These are phyloP conservation scores for Peucedramus taeniatus DNA, from an alignment of 2,113 vertebrate genomes.

Conservation along the genomic window DNA sequence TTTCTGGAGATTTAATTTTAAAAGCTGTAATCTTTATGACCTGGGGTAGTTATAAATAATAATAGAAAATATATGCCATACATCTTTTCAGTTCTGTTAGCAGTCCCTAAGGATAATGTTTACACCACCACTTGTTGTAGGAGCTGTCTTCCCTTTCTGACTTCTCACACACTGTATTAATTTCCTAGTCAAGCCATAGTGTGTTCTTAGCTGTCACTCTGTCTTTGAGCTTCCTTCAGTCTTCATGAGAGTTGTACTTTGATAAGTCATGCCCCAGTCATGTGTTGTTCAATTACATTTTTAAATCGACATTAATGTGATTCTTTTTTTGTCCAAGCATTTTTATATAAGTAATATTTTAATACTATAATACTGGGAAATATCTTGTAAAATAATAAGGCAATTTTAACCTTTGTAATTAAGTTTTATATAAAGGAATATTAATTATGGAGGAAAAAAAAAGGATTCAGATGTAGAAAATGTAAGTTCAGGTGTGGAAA, in stretches of 20 bases:
- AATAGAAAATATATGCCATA: neutral
- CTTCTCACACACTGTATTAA: neutral
- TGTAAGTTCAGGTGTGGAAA: neutral
- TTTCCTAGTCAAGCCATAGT: neutral
- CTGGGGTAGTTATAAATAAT: neutral
- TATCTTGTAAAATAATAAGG: neutral
- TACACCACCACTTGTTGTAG: accelerated
- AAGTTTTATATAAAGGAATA: neutral
- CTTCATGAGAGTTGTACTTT: neutral
- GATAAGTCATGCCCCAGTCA: neutral
- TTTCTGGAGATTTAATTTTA: neutral
- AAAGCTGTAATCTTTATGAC: neutral
- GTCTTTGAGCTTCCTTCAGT: neutral
- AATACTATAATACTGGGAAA: neutral
- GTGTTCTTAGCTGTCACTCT: neutral
- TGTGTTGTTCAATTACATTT: neutral
- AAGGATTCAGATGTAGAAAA: neutral
- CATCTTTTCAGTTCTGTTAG: neutral
- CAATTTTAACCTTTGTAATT: neutral
- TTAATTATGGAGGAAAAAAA: neutral
- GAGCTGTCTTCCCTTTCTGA: neutral
- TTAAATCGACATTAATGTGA: neutral
- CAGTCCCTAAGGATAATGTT: neutral
- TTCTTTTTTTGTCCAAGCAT: neutral
- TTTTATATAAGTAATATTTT: neutral